These are phyloP conservation scores for Columbina picui DNA, from an alignment of 2,113 vertebrate species.

Conservation along the genomic window DNA sequence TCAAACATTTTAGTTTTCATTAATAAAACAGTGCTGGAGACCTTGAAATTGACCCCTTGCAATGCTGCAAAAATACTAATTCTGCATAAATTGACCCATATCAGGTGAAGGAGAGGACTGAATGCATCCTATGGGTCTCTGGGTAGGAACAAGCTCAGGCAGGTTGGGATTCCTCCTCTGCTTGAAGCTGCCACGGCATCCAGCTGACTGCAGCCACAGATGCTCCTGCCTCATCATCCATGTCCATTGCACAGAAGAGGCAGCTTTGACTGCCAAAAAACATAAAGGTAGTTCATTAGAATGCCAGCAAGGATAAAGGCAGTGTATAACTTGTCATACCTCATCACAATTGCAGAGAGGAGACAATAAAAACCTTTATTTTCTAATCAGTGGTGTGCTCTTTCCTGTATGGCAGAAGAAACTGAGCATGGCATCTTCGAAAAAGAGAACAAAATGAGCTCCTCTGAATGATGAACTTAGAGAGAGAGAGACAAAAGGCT, in stretches of 20 bases:
- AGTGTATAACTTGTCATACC: neutral
- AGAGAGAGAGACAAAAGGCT: neutral
- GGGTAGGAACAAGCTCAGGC: neutral
- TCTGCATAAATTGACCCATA: neutral
- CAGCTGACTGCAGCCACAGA: neutral
- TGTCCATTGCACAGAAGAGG: neutral
- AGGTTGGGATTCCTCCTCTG: neutral
- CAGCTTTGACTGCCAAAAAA: neutral
- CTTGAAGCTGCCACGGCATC: neutral
- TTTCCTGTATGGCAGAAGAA: neutral
- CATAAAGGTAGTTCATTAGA: neutral
- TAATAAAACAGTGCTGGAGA: neutral
- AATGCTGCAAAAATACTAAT: neutral
- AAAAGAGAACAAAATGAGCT: neutral
- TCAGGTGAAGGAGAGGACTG: neutral
- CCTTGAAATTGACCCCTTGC: neutral
- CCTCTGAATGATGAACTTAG: neutral
- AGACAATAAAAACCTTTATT: neutral
- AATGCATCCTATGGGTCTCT: neutral
- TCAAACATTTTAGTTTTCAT: neutral
- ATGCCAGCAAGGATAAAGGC: too few species aligned
- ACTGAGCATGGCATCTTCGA: neutral
- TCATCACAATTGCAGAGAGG: neutral
- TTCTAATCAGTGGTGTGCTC: neutral
- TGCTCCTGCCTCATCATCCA: neutral